Conservation (phyloP, 2,113 vertebrate genomes). For the Corythaixoides concolor region DNA sequence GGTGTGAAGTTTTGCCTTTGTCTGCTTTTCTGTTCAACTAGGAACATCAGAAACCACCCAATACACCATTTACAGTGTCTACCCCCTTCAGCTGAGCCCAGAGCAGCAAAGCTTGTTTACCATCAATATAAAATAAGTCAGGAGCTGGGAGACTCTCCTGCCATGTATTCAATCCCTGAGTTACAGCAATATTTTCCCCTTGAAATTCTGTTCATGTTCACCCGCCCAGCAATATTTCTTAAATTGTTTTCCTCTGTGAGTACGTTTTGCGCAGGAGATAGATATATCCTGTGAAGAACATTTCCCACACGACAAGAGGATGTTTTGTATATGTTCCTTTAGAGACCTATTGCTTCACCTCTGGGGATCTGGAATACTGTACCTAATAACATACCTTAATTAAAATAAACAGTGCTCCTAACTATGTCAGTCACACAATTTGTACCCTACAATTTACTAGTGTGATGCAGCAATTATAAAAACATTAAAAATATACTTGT, state of each 20-base stretch:
- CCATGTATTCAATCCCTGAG: background rate
- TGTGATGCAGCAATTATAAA: background rate
- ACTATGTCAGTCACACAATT: background rate
- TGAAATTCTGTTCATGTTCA: background rate
- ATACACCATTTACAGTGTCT: background rate
- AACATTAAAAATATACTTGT: background rate
- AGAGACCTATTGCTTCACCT: background rate
- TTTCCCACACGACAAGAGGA: background rate
- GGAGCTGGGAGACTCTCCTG: background rate
- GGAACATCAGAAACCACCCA: background rate
- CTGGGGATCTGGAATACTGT: background rate
- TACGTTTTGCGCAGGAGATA: background rate
- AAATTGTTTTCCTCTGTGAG: fast-evolving
- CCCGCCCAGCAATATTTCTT: background rate
- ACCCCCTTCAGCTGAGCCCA: background rate
- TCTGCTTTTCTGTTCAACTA: background rate
- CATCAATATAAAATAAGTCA: background rate
- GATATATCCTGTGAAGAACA: background rate
- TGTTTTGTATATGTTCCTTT: background rate
- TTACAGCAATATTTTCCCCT: background rate
- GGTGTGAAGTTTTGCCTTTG: background rate
- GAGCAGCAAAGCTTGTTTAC: background rate
- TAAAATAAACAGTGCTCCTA: conserved; percentile 39
- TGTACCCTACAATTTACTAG: background rate
- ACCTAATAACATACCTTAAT: conserved; percentile 32